Evolutionary conservation across 2,797 vertebrate species (phyloP).

Genomic region (Chaetophractus vellerosus): DNA sequence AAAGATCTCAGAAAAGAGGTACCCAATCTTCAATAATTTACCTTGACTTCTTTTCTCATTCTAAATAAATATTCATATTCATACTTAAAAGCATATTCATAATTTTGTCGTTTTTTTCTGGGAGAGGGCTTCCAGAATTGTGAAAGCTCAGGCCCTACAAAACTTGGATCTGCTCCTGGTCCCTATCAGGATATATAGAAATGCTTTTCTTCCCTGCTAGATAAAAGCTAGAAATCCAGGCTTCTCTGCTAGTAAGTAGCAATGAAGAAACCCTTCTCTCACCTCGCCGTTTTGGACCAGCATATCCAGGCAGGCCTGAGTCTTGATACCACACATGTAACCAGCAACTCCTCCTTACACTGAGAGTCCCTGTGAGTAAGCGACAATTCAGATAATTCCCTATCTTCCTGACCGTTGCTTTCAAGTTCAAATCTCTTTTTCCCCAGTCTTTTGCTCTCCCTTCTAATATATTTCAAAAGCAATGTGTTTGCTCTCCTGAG

Average conservation of each 20-base stretch:
- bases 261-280: not conserved
- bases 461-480: constrained; percentile 51
- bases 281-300: not conserved
- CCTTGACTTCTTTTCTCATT: constrained; percentile 54
- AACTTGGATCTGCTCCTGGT: not conserved
- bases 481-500: constrained; percentile 51
- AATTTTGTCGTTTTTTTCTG: constrained; percentile 34
- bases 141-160: not conserved
- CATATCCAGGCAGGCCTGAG: not conserved
- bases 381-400: not conserved
- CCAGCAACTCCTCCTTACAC: not conserved
- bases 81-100: not conserved
- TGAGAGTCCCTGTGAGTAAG: not conserved
- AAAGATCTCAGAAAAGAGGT: constrained; percentile 7
- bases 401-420: constrained; percentile 13
- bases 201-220: not conserved
- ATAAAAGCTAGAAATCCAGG: not conserved
- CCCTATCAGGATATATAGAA: not conserved
- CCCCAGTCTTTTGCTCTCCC: not conserved
- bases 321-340: not conserved
- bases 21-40: constrained; percentile 12
- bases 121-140: not conserved
- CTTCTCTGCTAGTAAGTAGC: not conserved
- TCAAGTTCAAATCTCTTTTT: not conserved
- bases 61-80: not conserved